Percentiles rank a stretch among this genome's conserved stretches.
Evolutionary conservation across 2,797 vertebrate genomes (phyloP).

Genomic region (Lateolabrax maculatus): DNA sequence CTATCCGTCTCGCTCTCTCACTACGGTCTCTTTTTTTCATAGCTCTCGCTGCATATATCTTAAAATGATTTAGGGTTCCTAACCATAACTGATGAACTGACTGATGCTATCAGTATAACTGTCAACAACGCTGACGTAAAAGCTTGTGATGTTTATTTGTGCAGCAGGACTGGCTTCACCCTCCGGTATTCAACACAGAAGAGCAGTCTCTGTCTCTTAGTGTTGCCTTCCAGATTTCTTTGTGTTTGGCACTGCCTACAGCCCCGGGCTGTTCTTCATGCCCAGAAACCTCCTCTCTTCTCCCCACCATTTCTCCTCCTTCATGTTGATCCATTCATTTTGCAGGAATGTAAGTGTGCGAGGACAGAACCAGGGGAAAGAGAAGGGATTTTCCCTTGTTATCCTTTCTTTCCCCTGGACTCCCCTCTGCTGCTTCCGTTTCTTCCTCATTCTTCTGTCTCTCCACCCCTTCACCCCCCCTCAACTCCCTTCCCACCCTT

Average conservation of each 20-base stretch:
- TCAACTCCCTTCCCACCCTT: constrained; percentile 33
- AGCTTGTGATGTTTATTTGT: constrained; percentile 42
- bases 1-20: constrained; percentile 36
- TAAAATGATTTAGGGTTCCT: constrained; percentile 32
- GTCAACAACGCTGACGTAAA: constrained; percentile 60
- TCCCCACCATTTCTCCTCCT: constrained; percentile 52
- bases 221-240: constrained; percentile 31
- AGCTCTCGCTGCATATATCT: constrained; percentile 33
- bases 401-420: constrained; percentile 78
- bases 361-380: constrained; percentile 77
- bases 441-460: constrained; percentile 64
- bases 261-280: constrained; percentile 48
- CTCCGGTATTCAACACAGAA: constrained; percentile 9
- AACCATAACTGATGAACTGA: constrained; percentile 49
- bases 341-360: constrained; percentile 71
- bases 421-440: constrained; percentile 68
- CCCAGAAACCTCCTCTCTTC: constrained; percentile 35
- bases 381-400: constrained; percentile 86
- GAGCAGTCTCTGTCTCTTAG: constrained; percentile 26
- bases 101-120: constrained; percentile 59
- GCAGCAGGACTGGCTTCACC: constrained; percentile 32
- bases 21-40: constrained; percentile 30
- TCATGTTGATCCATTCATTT: constrained; percentile 67
- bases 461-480: constrained; percentile 19
- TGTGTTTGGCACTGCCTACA: constrained; percentile 47